Conservation (phyloP, 2,888 invertebrate species). For the Corythucha ciliata region DNA sequence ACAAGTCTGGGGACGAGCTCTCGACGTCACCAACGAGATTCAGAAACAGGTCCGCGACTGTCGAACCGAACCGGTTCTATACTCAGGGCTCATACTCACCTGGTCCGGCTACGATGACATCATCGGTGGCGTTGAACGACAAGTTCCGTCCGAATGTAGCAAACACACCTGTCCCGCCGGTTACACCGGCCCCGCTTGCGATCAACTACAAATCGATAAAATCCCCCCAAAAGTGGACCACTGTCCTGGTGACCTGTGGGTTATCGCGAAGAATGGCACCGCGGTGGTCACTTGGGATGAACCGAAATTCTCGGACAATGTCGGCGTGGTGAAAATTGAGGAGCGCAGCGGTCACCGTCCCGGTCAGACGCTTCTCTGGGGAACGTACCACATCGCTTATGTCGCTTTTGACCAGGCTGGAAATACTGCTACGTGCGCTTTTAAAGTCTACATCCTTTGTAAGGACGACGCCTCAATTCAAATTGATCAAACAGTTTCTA, state of each 20-base stretch:
- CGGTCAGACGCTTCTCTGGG: slow-evolving; percentile 82
- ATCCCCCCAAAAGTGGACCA: slow-evolving; percentile 76
- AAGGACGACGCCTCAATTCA: slow-evolving; percentile 41
- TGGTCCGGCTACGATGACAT: slow-evolving; percentile 92
- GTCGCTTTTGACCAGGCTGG: slow-evolving; percentile 89
- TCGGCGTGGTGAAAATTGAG: slow-evolving; percentile 65
- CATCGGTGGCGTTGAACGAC: slow-evolving; percentile 78
- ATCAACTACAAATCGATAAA: slow-evolving; percentile 74
- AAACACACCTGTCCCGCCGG: slow-evolving; percentile 81
- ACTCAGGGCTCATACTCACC: slow-evolving; percentile 72
- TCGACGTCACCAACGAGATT: slow-evolving; percentile 84
- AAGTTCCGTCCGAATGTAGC: slow-evolving; percentile 86
- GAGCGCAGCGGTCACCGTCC: slow-evolving; percentile 80
- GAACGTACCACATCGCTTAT: slow-evolving; percentile 84
- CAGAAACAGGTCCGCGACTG: slow-evolving; percentile 88
- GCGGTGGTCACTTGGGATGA: slow-evolving; percentile 86
- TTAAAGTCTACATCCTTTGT: slow-evolving; percentile 83
- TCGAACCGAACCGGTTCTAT: slow-evolving; percentile 81
- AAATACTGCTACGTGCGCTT: slow-evolving; percentile 82
- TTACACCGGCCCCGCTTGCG: slow-evolving; percentile 75
- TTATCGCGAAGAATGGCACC: slow-evolving; percentile 84
- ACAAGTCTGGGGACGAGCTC: slow-evolving; percentile 84
- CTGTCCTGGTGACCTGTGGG: slow-evolving; percentile 90
- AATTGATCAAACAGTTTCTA: neutral
- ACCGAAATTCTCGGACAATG: slow-evolving; percentile 82